Percentiles rank a stretch among this genome's conserved stretches.
Conservation (phyloP, 2,888 invertebrate genomes). For the Drosophila paramelanica region DNA sequence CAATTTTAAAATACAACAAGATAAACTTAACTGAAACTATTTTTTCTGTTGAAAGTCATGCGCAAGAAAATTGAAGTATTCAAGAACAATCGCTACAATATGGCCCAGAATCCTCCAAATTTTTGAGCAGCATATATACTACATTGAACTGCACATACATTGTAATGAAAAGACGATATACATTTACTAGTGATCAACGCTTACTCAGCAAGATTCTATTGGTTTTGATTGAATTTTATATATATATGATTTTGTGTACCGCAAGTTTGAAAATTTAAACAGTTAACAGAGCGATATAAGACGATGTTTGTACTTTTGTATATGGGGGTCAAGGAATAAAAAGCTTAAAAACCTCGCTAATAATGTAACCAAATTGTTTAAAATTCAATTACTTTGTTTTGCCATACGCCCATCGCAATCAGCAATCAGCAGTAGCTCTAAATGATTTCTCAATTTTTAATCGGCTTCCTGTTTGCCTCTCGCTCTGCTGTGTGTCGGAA, state of each 20-base stretch:
- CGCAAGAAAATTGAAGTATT: slow-evolving; percentile 17
- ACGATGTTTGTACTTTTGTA: slow-evolving; percentile 46
- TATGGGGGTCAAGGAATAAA: slow-evolving; percentile 14
- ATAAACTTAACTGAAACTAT: slow-evolving; percentile 21
- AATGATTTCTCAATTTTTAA: neutral
- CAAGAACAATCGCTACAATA: slow-evolving; percentile 21
- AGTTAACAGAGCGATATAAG: slow-evolving; percentile 22
- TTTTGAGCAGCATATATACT: slow-evolving; percentile 10
- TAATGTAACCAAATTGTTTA: slow-evolving; percentile 21
- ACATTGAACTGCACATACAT: slow-evolving; percentile 1
- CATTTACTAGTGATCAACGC: slow-evolving; percentile 14
- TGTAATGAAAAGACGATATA: slow-evolving; percentile 8
- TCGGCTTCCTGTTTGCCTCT: slow-evolving; percentile 51
- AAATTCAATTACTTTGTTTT: slow-evolving; percentile 11
- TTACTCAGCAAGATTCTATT: slow-evolving; percentile 11
- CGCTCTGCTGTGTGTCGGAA: slow-evolving; percentile 62
- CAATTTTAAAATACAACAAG: slow-evolving; percentile 15
- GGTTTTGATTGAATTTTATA: slow-evolving; percentile 22
- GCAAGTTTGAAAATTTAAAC: slow-evolving; percentile 15
- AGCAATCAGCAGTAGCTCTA: slow-evolving; percentile 10
- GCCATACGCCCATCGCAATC: slow-evolving; percentile 28
- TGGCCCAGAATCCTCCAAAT: neutral
- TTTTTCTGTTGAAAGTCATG: slow-evolving; percentile 39
- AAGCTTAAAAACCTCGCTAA: slow-evolving; percentile 35
- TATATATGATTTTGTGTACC: slow-evolving; percentile 14